Base-by-base conservation (phyloP, 2,797 vertebrate species). In the Urocyon cinereoargenteus region DNA sequence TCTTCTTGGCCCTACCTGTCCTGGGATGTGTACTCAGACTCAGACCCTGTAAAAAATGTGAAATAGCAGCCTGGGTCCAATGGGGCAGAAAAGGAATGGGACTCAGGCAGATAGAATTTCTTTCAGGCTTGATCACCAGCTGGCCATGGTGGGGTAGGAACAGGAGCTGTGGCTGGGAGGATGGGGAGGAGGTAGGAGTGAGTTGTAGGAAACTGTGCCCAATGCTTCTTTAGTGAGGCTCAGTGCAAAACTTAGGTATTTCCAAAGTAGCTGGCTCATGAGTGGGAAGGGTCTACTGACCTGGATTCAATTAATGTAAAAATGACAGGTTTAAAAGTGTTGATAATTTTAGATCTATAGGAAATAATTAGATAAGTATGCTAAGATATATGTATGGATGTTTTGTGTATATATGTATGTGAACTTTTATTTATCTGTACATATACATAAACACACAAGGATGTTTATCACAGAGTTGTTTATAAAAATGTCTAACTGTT, bases 391-490 rank as follows among this genome's bases (percentile, higher is more conserved):
- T 61, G 31, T 45, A 22, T 51, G 59, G 40, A 8, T 24, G 24
- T 49, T 96, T 31, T 66, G 13, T 84, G 11, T 26, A 15, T 31
- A 9, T 8, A 0, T 68, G 7, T 49, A 22, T 55, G 59, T 88
- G 77, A 81, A 91, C 45, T 28, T 86, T 53, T 57, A 78, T 40
- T 24, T 91, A 49, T 72, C 55, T 11, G 16, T 64, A 61, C 51
- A 4, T 18, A 36, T 59, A 88, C 15, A 93, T 51, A 93, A 90
- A 96, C 79, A 87, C 19, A 40, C 15, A 36, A 85, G 84, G 86
- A 87, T 95, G 75, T 90, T 92, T 89, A 83, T 83, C 51, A 68
- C 10, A 79, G 84, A 62, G 57, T 36, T 85, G 79, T 82, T 97
- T 95, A 93, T 61, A 95, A 55, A 84, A 94, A 59, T 16, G 9